phyloP scores from a whole-genome alignment of 2,888 invertebrate species.

The Melipona bicolor region DNA sequence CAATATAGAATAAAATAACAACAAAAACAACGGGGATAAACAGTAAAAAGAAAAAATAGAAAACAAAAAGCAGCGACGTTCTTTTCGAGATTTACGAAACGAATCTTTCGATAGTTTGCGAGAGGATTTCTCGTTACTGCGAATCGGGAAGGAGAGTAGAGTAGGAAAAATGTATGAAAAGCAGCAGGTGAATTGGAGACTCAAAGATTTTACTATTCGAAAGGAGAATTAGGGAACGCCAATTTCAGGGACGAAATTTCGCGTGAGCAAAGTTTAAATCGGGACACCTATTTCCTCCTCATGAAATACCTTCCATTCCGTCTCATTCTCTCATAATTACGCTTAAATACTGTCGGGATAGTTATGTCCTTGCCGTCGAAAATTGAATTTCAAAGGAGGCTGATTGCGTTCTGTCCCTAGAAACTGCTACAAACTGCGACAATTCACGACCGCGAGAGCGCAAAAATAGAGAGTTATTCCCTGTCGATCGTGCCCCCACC shows the following conservation, averaged over 20 bases:
- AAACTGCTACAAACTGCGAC: slow-evolving; percentile 1
- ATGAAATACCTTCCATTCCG: slow-evolving; percentile 20
- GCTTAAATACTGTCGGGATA: slow-evolving; percentile 23
- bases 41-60: background rate
- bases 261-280: slow-evolving; percentile 41
- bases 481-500: background rate
- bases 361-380: slow-evolving; percentile 10
- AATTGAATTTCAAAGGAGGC: slow-evolving; percentile 25
- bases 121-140: no score
- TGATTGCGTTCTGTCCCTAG: slow-evolving; percentile 14
- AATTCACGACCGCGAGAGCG: background rate
- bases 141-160: no score
- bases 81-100: background rate
- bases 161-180: background rate
- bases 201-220: slow-evolving; percentile 9
- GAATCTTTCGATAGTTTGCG: no score
- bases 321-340: slow-evolving; percentile 34
- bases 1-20: no score
- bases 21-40: background rate
- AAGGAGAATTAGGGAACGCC: background rate
- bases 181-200: background rate
- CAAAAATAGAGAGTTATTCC: background rate
- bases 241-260: slow-evolving; percentile 21
- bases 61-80: background rate
- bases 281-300: slow-evolving; percentile 14